Evolutionary conservation across 2,888 invertebrate species (phyloP).

Genomic region (Reticulitermes lucifugus): DNA sequence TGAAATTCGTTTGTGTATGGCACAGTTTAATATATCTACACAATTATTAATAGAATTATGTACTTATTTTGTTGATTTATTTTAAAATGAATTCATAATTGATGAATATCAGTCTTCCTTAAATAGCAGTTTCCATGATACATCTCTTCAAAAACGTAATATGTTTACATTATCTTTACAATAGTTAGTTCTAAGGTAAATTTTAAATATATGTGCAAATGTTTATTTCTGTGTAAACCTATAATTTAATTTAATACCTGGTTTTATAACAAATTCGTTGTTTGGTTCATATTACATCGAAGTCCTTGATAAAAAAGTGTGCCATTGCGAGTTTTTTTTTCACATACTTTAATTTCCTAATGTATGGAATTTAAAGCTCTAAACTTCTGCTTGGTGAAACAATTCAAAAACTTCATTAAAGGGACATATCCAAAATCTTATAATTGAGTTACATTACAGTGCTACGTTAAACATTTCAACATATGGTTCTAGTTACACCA

Average conservation of each 20-base stretch:
- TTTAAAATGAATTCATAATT: not conserved
- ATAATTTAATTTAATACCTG: not conserved
- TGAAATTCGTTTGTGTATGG: not conserved
- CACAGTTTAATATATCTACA: conserved; percentile 12
- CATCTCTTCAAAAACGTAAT: conserved; percentile 12
- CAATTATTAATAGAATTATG: not conserved
- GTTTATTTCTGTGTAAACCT: not conserved
- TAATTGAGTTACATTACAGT: not conserved
- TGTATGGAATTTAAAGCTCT: not conserved
- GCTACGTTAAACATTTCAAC: not conserved
- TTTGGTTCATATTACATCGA: not conserved
- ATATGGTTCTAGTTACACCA: conserved; percentile 8
- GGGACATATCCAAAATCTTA: conserved; percentile 1
- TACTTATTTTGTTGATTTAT: not conserved
- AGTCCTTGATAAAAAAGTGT: not conserved
- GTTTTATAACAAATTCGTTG: conserved; percentile 18
- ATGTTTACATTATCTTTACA: not conserved
- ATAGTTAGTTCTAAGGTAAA: not conserved
- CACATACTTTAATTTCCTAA: not conserved
- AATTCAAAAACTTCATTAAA: not conserved
- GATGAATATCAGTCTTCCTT: conserved; percentile 27
- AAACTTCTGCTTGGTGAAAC: not conserved
- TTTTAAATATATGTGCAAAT: not conserved
- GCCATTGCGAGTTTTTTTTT: not conserved
- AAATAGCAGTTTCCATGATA: conserved; percentile 28